phyloP scores from a whole-genome alignment of 2,113 vertebrate species.

The Leptosomus discolor region DNA sequence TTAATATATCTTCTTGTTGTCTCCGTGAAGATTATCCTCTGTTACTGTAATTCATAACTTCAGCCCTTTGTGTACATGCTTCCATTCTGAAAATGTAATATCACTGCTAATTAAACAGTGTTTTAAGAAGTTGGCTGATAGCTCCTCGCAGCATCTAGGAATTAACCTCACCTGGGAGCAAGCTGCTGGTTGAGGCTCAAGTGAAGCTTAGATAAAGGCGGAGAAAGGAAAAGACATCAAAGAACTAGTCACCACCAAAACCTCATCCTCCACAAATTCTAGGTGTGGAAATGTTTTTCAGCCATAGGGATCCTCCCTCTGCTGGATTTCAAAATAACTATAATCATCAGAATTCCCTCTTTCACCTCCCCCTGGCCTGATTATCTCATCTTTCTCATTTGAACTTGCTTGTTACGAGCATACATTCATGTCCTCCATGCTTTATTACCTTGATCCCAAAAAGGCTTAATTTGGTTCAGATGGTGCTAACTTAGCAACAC shows the following conservation, averaged over 20 bases:
- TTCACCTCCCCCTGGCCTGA: constrained; percentile 37
- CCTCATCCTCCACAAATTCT: constrained; percentile 60
- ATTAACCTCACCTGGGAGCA: constrained; percentile 58
- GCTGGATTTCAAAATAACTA: constrained; percentile 31
- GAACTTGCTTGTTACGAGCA: not conserved
- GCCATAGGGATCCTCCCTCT: constrained; percentile 43
- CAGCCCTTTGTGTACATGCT: constrained; percentile 35
- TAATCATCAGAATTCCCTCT: constrained; percentile 54
- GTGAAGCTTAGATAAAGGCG: constrained; percentile 44
- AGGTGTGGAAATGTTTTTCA: constrained; percentile 61
- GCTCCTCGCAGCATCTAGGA: constrained; percentile 25
- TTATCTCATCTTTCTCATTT: constrained; percentile 50
- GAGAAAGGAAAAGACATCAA: constrained; percentile 52
- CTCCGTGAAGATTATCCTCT: constrained; percentile 44
- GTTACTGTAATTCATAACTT: constrained; percentile 28
- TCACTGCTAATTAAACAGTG: constrained; percentile 50
- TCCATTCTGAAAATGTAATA: constrained; percentile 45
- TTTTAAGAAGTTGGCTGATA: constrained; percentile 45
- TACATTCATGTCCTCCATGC: not conserved
- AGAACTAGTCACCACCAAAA: constrained; percentile 43
- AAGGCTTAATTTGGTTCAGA: not conserved
- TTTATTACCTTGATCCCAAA: not conserved
- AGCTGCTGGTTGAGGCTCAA: constrained; percentile 38
- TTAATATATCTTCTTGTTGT: not conserved
- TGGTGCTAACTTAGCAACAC: not conserved